Percentiles rank a stretch among this genome's conserved stretches.
Conservation (phyloP, 2,888 invertebrate species). For the Embidobia sp. region DNA sequence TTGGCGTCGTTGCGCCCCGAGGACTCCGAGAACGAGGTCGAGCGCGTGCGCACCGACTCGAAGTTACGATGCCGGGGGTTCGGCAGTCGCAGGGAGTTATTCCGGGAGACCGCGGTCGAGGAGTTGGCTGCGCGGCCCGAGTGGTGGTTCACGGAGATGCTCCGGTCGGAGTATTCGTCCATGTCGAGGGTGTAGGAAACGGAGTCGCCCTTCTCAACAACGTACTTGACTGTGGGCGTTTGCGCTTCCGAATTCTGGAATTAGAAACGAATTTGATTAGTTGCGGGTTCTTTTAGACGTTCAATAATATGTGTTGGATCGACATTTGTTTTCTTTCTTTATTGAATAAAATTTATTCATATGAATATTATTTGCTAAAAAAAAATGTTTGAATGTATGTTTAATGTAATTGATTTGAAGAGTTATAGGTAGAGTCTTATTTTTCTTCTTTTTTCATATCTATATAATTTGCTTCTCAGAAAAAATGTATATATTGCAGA, state of each 20-base stretch:
- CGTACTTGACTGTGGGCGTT: constrained; percentile 90
- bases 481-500: too few species aligned
- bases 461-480: too few species aligned
- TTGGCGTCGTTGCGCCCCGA: constrained; percentile 59
- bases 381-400: too few species aligned
- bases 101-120: constrained; percentile 68
- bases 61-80: constrained; percentile 70
- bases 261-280: too few species aligned
- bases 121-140: constrained; percentile 10
- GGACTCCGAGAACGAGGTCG: constrained; percentile 75
- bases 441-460: too few species aligned
- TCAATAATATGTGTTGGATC: too few species aligned
- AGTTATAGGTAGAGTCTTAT: too few species aligned
- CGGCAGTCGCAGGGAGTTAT: constrained; percentile 74
- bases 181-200: constrained; percentile 94
- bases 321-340: too few species aligned
- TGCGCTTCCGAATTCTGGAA: constrained; percentile 83
- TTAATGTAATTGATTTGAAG: too few species aligned
- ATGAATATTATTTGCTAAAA: too few species aligned
- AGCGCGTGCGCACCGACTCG: constrained; percentile 73
- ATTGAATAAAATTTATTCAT: too few species aligned
- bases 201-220: constrained; percentile 92
- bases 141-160: constrained; percentile 39
- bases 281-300: too few species aligned
- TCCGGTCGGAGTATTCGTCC: constrained; percentile 78